Evolutionary conservation across 1,140 invertebrate species (phyloP).

Genomic region (Leptinotarsa lineolata): DNA sequence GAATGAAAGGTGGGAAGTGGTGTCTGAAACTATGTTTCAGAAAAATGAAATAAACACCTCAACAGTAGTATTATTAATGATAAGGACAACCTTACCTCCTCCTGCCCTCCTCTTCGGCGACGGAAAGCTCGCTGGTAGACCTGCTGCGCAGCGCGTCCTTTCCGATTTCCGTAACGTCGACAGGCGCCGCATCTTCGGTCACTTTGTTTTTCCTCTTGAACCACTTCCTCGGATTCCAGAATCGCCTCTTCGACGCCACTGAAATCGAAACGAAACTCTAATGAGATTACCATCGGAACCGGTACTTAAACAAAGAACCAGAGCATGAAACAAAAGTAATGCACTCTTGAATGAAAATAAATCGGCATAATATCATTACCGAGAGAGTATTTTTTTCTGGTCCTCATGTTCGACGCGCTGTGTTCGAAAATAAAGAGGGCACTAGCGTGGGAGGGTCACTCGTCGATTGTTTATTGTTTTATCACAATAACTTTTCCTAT

Average conservation of each 20-base stretch:
- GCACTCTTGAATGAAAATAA: background rate
- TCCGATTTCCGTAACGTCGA: constrained; percentile 33
- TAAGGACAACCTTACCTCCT: constrained; percentile 47
- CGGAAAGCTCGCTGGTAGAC: constrained; percentile 71
- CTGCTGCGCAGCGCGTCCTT: constrained; percentile 64
- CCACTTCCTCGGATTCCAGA: constrained; percentile 54
- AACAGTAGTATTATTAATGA: too few species aligned
- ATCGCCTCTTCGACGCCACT: constrained; percentile 51
- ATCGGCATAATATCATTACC: background rate
- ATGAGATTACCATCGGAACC: background rate
- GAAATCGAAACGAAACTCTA: constrained; percentile 33
- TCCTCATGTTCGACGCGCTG: constrained; percentile 8
- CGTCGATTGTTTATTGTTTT: constrained; percentile 17
- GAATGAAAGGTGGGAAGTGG: too few species aligned
- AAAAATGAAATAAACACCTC: too few species aligned
- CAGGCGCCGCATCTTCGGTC: constrained; percentile 39
- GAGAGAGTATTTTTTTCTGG: constrained; percentile 21
- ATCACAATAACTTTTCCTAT: constrained; percentile 18
- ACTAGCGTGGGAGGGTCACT: constrained; percentile 19
- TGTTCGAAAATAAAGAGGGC: background rate
- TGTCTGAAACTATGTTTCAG: too few species aligned
- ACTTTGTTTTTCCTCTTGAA: constrained; percentile 52
- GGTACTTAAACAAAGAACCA: background rate
- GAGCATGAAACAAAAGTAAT: background rate
- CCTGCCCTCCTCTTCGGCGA: constrained; percentile 58